Evolutionary conservation across 2,113 vertebrate species (phyloP).

Genomic region (Callospermophilus lateralis): DNA sequence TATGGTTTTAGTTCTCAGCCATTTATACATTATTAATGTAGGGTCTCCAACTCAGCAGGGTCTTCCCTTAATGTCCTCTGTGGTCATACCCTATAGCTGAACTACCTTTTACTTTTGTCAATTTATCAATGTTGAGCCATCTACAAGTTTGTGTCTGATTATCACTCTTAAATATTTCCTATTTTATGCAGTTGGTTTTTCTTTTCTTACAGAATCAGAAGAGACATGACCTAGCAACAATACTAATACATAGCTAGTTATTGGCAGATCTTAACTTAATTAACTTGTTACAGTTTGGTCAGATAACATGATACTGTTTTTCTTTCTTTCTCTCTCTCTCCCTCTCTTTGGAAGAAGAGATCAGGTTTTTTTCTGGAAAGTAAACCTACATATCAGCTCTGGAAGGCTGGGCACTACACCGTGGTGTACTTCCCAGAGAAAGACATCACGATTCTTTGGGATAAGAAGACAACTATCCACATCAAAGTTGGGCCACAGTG

Average conservation of each 20-base stretch:
- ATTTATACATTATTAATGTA: not conserved
- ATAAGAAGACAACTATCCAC: slow-evolving; percentile 97
- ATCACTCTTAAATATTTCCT: slow-evolving; percentile 4
- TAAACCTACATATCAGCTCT: slow-evolving; percentile 93
- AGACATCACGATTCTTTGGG: slow-evolving; percentile 97
- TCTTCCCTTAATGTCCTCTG: not conserved
- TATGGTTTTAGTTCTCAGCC: not conserved
- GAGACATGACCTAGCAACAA: not conserved
- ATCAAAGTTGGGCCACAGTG: slow-evolving; percentile 96
- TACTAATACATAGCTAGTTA: not conserved
- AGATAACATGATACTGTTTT: not conserved
- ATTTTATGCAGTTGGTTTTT: slow-evolving; percentile 17
- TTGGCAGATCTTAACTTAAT: not conserved
- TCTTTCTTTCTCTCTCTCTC: not conserved
- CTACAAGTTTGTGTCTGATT: not conserved
- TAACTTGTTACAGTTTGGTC: not conserved
- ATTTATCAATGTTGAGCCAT: not conserved
- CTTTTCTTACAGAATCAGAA: slow-evolving; percentile 18
- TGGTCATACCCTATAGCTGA: not conserved
- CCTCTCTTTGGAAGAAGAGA: slow-evolving; percentile 80
- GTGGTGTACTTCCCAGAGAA: slow-evolving; percentile 95
- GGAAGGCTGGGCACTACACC: slow-evolving; percentile 96
- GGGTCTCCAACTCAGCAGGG: not conserved
- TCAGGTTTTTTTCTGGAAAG: slow-evolving; percentile 82
- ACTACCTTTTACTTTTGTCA: not conserved